A percentile compares a stretch with the other conserved stretches of the same genome.
These are phyloP conservation scores for Coenobita brevimanus DNA, from an alignment of 1,140 invertebrate genomes.

Conservation along the genomic window DNA sequence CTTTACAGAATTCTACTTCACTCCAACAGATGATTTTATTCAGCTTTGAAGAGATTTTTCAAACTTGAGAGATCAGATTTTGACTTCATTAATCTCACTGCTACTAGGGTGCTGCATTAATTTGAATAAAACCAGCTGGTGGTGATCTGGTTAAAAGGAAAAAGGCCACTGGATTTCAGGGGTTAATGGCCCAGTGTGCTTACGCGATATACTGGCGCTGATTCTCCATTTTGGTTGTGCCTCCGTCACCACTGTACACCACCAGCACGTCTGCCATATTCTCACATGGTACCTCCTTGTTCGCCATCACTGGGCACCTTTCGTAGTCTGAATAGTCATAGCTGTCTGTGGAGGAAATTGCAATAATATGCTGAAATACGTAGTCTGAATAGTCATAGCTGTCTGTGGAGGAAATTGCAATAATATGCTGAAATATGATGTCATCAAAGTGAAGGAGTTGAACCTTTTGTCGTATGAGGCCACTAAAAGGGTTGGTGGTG, in stretches of 20 bases:
- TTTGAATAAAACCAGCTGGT: too few relatives aligned
- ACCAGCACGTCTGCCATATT: conserved; percentile 27
- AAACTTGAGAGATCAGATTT: neutral
- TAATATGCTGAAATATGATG: too few relatives aligned
- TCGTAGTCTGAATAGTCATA: conserved; percentile 31
- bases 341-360: conserved; percentile 7
- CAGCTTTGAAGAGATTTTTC: too few relatives aligned
- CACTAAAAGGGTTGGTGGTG: too few relatives aligned
- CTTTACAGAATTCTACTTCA: too few relatives aligned
- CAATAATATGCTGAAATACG: too few relatives aligned
- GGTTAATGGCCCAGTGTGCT: neutral
- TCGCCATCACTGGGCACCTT: neutral
- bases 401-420: conserved; percentile 1
- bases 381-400: conserved; percentile 29
- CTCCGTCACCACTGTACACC: conserved; percentile 21
- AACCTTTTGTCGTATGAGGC: too few relatives aligned
- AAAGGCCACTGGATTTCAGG: too few relatives aligned
- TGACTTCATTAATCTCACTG: neutral
- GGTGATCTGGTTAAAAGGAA: too few relatives aligned
- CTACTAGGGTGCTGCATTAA: too few relatives aligned
- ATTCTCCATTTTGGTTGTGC: conserved; percentile 22
- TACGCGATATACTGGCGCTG: conserved; percentile 48
- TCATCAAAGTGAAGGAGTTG: too few relatives aligned
- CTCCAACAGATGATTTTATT: too few relatives aligned
- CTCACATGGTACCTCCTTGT: conserved; percentile 1